Percentiles rank a stretch among this genome's conserved stretches.
These are phyloP conservation scores for Mesitornis unicolor DNA, from an alignment of 2,113 vertebrate genomes.

Conservation along the genomic window DNA sequence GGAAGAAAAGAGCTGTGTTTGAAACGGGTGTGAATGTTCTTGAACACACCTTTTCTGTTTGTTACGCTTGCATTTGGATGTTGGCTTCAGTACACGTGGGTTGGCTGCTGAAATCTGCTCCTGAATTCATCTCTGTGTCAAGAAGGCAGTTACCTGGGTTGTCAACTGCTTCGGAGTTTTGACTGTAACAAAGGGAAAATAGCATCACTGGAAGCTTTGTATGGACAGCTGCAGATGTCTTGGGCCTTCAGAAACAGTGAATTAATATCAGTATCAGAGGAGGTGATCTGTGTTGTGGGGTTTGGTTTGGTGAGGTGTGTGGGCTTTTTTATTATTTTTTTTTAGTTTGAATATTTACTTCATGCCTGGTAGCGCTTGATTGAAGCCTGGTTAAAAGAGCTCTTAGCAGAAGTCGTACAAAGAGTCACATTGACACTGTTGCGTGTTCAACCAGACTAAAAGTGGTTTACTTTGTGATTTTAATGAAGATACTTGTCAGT, in stretches of 20 bases:
- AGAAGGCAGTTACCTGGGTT: neutral
- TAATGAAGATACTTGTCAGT: neutral
- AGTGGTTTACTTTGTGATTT: neutral
- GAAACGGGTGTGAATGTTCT: neutral
- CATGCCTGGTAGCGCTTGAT: neutral
- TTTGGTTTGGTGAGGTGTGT: too few species aligned
- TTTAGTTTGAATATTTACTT: neutral
- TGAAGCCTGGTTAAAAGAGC: neutral
- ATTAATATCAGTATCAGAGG: neutral
- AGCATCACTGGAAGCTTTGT: neutral
- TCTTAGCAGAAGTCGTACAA: neutral
- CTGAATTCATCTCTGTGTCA: neutral
- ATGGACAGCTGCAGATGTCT: neutral
- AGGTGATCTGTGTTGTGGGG: neutral
- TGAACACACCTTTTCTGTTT: neutral
- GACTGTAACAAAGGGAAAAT: neutral
- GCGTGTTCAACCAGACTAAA: neutral
- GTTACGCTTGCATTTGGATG: neutral
- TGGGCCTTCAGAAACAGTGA: neutral
- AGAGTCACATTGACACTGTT: neutral
- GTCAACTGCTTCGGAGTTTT: neutral
- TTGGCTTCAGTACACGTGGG: neutral
- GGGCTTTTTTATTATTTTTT: too few species aligned
- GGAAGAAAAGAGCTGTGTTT: neutral
- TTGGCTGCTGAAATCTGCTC: neutral